Conservation (phyloP, 2,888 invertebrate species). For the Sepioteuthis lessoniana region DNA sequence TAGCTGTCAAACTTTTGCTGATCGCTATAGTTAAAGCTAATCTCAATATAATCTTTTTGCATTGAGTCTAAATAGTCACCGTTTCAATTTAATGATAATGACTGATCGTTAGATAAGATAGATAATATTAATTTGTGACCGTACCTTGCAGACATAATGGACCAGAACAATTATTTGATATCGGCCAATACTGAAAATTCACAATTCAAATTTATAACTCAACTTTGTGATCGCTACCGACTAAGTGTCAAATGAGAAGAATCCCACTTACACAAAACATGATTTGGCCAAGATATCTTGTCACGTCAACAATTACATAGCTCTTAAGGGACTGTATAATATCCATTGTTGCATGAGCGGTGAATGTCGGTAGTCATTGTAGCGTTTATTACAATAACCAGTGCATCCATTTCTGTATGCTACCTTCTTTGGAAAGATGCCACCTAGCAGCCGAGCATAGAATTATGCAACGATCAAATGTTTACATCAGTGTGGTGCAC, state of each 20-base stretch:
- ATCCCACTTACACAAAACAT: not conserved
- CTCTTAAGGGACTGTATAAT: not conserved
- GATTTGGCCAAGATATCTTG: not conserved
- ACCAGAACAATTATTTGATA: not conserved
- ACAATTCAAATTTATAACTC: not conserved
- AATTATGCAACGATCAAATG: not conserved
- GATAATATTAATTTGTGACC: not conserved
- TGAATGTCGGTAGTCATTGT: not conserved
- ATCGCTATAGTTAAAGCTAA: not conserved
- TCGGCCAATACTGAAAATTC: not conserved
- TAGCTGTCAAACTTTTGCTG: no score
- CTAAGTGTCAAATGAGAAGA: not conserved
- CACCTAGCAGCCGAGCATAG: not conserved
- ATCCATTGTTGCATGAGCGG: not conserved
- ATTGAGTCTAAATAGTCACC: not conserved
- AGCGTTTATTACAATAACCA: not conserved
- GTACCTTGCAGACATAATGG: not conserved
- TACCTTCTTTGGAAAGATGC: not conserved
- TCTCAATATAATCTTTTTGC: not conserved
- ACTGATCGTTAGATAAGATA: no score
- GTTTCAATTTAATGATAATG: not conserved
- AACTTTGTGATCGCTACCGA: not conserved
- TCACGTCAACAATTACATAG: not conserved
- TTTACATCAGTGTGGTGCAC: not conserved
- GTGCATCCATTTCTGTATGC: not conserved